Percentiles rank a stretch among this genome's conserved stretches.
These are phyloP conservation scores for Vultur gryphus DNA, from an alignment of 2,797 vertebrate species.

Conservation along the genomic window DNA sequence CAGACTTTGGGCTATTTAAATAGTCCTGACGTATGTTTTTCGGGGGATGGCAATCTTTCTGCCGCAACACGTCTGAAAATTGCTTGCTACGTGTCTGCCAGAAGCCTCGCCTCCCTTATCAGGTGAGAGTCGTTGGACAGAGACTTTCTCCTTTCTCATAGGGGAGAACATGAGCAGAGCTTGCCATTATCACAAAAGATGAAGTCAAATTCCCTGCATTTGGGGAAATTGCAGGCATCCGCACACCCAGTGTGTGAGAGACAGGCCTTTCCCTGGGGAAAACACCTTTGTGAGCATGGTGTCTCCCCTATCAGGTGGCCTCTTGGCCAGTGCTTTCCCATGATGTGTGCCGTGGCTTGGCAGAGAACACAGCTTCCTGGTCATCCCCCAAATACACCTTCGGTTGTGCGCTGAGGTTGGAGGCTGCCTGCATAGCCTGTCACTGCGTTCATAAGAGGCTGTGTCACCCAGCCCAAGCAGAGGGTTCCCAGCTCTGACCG, in stretches of 20 bases:
- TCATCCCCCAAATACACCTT: neutral
- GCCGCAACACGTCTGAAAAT: fast-evolving
- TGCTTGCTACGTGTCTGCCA: neutral
- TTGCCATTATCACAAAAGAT: neutral
- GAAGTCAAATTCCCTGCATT: neutral
- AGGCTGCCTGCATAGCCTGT: fast-evolving
- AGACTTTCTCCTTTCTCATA: neutral
- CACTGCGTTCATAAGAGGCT: neutral
- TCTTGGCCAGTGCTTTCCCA: neutral
- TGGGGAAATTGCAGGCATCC: neutral
- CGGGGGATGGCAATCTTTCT: neutral
- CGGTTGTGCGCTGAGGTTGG: neutral
- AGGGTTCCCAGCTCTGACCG: neutral
- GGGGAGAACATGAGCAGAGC: neutral
- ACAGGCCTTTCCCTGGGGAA: neutral
- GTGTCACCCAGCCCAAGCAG: neutral
- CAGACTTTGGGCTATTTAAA: neutral
- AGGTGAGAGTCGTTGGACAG: neutral
- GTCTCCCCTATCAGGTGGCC: neutral
- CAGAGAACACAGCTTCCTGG: neutral
- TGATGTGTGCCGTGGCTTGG: neutral
- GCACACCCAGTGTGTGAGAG: neutral
- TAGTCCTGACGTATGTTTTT: neutral
- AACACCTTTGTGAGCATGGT: neutral
- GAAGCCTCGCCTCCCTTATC: neutral